Conservation (phyloP, 2,888 invertebrate genomes). For the Acleris emargana region DNA sequence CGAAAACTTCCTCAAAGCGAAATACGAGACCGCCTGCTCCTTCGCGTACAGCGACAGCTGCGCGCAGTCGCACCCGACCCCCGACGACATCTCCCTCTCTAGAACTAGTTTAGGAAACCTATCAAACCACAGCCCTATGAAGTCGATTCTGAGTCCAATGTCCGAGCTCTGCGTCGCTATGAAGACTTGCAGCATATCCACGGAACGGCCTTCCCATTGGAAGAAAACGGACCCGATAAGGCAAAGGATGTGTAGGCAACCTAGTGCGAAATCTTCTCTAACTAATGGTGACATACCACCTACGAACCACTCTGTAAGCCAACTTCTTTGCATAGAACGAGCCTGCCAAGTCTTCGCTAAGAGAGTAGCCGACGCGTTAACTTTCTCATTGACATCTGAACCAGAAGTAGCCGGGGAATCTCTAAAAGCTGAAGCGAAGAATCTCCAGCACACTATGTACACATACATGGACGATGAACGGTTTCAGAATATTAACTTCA, state of each 20-base stretch:
- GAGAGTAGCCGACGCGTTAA: constrained; percentile 86
- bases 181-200: constrained; percentile 79
- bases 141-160: constrained; percentile 76
- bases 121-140: constrained; percentile 50
- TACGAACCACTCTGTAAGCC: constrained; percentile 70
- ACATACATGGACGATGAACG: constrained; percentile 88
- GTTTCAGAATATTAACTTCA: constrained; percentile 86
- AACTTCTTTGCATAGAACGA: constrained; percentile 70
- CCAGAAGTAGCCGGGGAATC: constrained; percentile 82
- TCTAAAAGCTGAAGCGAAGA: constrained; percentile 87
- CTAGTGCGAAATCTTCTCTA: constrained; percentile 48
- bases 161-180: constrained; percentile 84
- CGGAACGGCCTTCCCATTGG: constrained; percentile 64
- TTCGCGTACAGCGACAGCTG: constrained; percentile 68
- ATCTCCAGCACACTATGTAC: constrained; percentile 86
- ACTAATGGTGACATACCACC: constrained; percentile 60
- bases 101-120: constrained; percentile 58
- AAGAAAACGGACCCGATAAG: constrained; percentile 65
- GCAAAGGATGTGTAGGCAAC: constrained; percentile 66
- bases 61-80: constrained; percentile 53
- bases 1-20: constrained; percentile 88
- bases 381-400: constrained; percentile 82
- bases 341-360: constrained; percentile 87
- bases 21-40: constrained; percentile 75
- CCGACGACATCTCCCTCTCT: constrained; percentile 64